Percentiles rank a stretch among this genome's conserved stretches.
Evolutionary conservation across 2,797 vertebrate genomes (phyloP).

Genomic region (Galagoides demidoff): DNA sequence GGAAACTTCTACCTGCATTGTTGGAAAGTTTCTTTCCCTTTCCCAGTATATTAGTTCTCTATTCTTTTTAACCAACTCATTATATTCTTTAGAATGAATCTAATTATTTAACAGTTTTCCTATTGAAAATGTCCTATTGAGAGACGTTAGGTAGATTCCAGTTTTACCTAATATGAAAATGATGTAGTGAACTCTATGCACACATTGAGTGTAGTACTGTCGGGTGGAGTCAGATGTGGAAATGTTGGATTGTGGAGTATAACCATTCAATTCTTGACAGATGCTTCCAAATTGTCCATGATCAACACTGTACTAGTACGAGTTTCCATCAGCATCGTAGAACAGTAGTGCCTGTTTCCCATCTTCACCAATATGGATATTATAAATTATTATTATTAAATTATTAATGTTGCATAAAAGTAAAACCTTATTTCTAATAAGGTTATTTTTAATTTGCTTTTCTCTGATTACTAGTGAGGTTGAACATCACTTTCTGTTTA

Average conservation of each 20-base stretch:
- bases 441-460: slow-evolving; percentile 40
- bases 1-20: neutral
- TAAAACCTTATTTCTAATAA: neutral
- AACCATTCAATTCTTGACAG: neutral
- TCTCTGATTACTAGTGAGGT: neutral
- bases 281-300: neutral
- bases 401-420: neutral
- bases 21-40: neutral
- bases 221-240: neutral
- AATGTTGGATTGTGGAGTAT: neutral
- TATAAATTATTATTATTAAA: neutral
- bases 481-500: neutral
- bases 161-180: neutral
- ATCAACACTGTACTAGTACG: no score
- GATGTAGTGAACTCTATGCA: neutral
- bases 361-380: neutral
- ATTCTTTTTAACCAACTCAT: neutral
- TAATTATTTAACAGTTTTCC: neutral
- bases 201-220: neutral
- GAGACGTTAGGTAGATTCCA: neutral
- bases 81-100: neutral
- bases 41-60: neutral
- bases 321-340: neutral
- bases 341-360: neutral
- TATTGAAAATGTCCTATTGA: neutral